Base-by-base conservation (phyloP, 2,888 invertebrate species). In the Polia nebulosa region DNA sequence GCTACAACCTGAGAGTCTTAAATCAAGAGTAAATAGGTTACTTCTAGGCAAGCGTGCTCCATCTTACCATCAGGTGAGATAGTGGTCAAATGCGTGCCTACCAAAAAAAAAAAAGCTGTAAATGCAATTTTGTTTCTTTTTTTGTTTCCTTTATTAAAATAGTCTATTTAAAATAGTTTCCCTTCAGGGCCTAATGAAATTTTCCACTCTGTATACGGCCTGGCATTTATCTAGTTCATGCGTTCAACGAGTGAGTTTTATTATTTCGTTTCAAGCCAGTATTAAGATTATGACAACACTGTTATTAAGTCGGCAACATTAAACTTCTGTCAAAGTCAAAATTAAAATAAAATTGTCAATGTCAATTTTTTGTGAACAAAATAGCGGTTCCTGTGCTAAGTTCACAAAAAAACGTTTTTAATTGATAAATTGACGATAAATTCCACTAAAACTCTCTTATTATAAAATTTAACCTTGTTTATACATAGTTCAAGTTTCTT, bases 351-450 rank as follows among this genome's bases (percentile, higher is more conserved):
- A 44, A 20, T 45, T 41, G 56, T 29, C 44, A 57, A 41, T 44
- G 55, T 27, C 36, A 51, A 27, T 25, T 49, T 49, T 65, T 72
- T 68, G 66, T 67, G 81, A 67, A 70, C 59, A 60, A 64, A 53
- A 60, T 64, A 77, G 84, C 70, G 78, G 60, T 56, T 6, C 20
- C 7, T 22, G 29, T 55, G 57, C 20, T 41, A 15, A 39, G 36
- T 78, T 61, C 34, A 55, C 47, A 22, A 56, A 60, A 68, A 79
- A 63, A 34, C 25, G 8, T 8, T 34, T 34, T 25, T 13, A 22
- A 22, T 39, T 22, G 0, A n/a, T 17, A 49, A 53, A 58, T 53
- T 64, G 27, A 49, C 36, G 27, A 15, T 22, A 55, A 32, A 61
- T 36, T 13, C 3, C 15, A 20, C 22, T 1, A 34, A 66, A 73